Base-by-base conservation (phyloP, 2,888 invertebrate species). In the Drosophila sordidula region DNA sequence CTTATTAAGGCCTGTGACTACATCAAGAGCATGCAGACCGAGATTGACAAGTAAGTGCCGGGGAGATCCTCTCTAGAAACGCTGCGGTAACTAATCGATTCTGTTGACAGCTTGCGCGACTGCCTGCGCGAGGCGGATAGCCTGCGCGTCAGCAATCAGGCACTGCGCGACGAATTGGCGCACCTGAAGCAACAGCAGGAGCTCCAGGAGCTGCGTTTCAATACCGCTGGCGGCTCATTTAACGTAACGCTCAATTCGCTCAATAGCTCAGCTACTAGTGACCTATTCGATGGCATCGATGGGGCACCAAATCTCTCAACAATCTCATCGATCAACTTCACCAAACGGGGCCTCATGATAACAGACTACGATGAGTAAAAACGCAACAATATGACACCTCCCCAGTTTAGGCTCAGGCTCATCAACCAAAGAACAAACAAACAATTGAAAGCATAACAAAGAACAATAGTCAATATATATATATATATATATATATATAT, bases 1-100 rank as follows among this genome's bases (percentile, higher is more conserved):
- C 93, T 99, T 81, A 97, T 98, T 6, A 98, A 98, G 92, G 98
- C 98, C 0, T 98, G 98, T 92, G 98, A 98, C 90, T 97, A 98
- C 92, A 98, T 99, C 73, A 94, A 95, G 61, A 97, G 98, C 87
- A 94, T 98, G 75, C 95, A 97, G 66, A 94, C 95, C 47, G 95
- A 95, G 73, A 96, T 97, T 91, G 95, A 95, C 83, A 95, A 95
- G 93, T 94, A 59, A 76, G 78, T 69, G 25, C n/a, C 8, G 8
- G 38, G 14, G 36, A 1, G 22, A 11, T 32, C 11, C 32, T 32
- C 8, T 26, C 6, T 1, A 26, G 6, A 26, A 26, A 26, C 9
- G 2, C 26, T 8, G 2, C 8, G 6, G 26, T 18, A 29, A 34
- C 34, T 34, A 34, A 34, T 34, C 34, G 4, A 11, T 12, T 34